Conservation (phyloP, 2,113 vertebrate genomes). For the Todiramphus saurophagus region DNA sequence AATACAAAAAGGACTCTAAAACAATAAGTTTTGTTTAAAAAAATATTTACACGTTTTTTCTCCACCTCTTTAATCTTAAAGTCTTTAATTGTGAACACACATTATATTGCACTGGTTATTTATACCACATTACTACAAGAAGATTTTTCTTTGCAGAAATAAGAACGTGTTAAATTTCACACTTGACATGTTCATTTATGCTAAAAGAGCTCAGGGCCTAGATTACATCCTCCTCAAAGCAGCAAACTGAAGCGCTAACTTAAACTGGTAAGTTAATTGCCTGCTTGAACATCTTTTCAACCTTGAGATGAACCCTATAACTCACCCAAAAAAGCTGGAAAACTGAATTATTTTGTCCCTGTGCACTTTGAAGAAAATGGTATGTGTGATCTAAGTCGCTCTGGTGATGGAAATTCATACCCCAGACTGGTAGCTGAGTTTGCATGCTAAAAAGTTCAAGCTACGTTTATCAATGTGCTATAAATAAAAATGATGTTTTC, state of each 20-base stretch:
- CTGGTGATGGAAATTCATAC: background rate
- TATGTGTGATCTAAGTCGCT: background rate
- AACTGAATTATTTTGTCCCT: background rate
- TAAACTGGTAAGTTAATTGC: background rate
- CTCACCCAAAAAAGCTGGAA: background rate
- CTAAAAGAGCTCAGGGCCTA: background rate
- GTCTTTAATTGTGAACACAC: background rate
- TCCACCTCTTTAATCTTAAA: background rate
- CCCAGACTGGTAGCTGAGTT: background rate
- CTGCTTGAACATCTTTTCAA: background rate
- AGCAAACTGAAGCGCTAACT: background rate
- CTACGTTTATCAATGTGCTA: background rate
- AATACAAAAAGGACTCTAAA: background rate
- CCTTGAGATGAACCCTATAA: background rate
- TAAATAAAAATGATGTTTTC: background rate
- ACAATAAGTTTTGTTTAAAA: fast-evolving
- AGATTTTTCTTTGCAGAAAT: background rate
- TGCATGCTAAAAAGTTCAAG: background rate
- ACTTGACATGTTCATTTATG: background rate
- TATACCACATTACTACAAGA: background rate
- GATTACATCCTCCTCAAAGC: background rate
- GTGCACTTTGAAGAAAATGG: background rate
- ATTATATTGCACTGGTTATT: background rate
- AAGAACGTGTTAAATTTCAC: background rate
- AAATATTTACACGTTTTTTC: background rate